These are phyloP conservation scores for Agrotis puta DNA, from an alignment of 2,888 invertebrate species.

Conservation along the genomic window DNA sequence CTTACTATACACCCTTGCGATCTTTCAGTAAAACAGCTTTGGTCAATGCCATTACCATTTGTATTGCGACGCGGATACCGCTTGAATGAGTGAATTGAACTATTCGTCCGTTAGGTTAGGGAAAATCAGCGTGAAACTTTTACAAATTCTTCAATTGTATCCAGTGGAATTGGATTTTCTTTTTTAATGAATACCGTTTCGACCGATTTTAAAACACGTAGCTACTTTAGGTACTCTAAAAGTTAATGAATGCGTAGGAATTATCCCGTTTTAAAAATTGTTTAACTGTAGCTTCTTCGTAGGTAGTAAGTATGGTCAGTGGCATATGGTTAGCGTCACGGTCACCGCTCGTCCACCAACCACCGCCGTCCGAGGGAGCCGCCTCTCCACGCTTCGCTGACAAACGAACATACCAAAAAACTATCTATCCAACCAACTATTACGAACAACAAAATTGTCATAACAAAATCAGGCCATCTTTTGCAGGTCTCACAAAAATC, in stretches of 20 bases:
- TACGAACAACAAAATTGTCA: slow-evolving; percentile 38
- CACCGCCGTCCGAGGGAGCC: slow-evolving; percentile 66
- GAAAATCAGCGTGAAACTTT: slow-evolving; percentile 36
- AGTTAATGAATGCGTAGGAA: slow-evolving; percentile 28
- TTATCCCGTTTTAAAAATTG: slow-evolving; percentile 68
- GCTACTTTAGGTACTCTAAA: slow-evolving; percentile 17
- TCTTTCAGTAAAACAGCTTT: slow-evolving; percentile 12
- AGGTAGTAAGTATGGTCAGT: slow-evolving; percentile 62
- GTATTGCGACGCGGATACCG: slow-evolving; percentile 34
- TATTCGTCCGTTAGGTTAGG: slow-evolving; percentile 48
- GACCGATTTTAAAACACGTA: not conserved
- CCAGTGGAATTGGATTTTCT: slow-evolving; percentile 28
- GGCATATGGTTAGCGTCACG: slow-evolving; percentile 80
- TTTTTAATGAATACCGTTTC: slow-evolving; percentile 5
- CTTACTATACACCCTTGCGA: slow-evolving; percentile 1
- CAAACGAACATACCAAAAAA: slow-evolving; percentile 59
- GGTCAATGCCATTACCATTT: slow-evolving; percentile 49
- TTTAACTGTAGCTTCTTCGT: slow-evolving; percentile 63
- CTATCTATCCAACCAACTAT: slow-evolving; percentile 39
- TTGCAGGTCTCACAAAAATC: slow-evolving; percentile 33
- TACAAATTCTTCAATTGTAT: slow-evolving; percentile 26
- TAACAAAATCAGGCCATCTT: slow-evolving; percentile 54
- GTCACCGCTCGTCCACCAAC: slow-evolving; percentile 71
- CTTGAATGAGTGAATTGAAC: slow-evolving; percentile 47
- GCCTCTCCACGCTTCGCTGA: slow-evolving; percentile 70